Evolutionary conservation across 2,113 vertebrate species (phyloP).

Genomic region (Rhinoderma darwinii): DNA sequence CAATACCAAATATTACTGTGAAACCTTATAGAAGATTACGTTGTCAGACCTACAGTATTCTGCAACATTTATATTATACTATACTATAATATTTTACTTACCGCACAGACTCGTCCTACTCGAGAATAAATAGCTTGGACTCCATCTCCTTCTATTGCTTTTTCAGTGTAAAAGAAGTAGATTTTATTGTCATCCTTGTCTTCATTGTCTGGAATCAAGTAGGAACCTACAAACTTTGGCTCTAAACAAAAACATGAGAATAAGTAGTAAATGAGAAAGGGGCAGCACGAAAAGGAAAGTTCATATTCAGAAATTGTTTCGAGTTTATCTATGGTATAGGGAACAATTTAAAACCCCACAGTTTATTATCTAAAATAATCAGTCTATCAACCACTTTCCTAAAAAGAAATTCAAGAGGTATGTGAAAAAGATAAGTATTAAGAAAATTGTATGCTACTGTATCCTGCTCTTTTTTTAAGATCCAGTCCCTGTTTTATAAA

Average conservation of each 20-base stretch:
- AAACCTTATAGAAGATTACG: too few relatives aligned
- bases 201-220: conserved; percentile 92
- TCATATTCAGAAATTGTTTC: neutral
- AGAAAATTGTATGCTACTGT: too few relatives aligned
- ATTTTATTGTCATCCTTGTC: conserved; percentile 93
- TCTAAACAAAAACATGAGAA: conserved; percentile 73
- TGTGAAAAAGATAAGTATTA: too few relatives aligned
- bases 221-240: conserved; percentile 90
- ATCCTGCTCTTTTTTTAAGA: too few relatives aligned
- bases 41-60: too few relatives aligned
- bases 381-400: too few relatives aligned
- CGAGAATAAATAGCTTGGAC: conserved; percentile 83
- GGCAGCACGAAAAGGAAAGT: neutral
- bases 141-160: conserved; percentile 80
- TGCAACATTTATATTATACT: neutral
- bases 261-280: neutral
- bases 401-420: too few relatives aligned
- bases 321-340: neutral
- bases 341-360: too few relatives aligned
- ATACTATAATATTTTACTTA: conserved; percentile 67
- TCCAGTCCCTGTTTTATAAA: too few relatives aligned
- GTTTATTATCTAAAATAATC: too few relatives aligned
- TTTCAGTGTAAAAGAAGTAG: conserved; percentile 97
- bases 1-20: too few relatives aligned
- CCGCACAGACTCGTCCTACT: conserved; percentile 88